Percentiles rank a stretch among this genome's conserved stretches.
Conservation (phyloP, 2,113 vertebrate species). For the Crotalus horridus region DNA sequence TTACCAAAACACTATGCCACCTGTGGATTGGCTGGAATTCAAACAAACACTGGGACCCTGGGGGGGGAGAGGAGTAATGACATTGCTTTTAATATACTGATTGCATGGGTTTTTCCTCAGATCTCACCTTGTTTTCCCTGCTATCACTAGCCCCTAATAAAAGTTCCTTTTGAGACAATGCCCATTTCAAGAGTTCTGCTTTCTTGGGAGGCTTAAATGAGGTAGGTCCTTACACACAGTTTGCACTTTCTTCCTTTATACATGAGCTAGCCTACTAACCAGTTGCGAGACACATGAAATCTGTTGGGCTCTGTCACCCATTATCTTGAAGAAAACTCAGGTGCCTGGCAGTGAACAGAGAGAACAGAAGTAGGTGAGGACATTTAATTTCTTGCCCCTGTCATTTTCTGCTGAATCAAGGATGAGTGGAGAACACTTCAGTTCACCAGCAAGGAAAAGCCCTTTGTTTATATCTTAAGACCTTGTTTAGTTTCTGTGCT, state of each 20-base stretch:
- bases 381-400: neutral
- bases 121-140: too few relatives aligned
- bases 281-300: neutral
- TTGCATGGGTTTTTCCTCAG: too few relatives aligned
- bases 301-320: neutral
- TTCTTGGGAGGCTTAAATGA: too few relatives aligned
- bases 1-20: too few relatives aligned
- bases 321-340: neutral
- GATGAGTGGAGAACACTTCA: neutral
- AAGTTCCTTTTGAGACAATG: too few relatives aligned
- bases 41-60: too few relatives aligned
- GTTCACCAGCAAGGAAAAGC: neutral
- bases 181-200: too few relatives aligned
- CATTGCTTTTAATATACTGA: too few relatives aligned
- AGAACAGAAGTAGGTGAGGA: neutral
- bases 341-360: neutral
- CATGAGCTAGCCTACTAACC: neutral
- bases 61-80: too few relatives aligned
- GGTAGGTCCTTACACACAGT: neutral
- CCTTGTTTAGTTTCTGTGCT: constrained; percentile 26
- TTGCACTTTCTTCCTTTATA: neutral
- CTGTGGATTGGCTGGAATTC: too few relatives aligned
- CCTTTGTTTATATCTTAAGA: neutral
- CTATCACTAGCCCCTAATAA: too few relatives aligned
- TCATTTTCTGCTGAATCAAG: neutral